Conservation (phyloP, 2,113 vertebrate species). For the Xenus cinereus region DNA sequence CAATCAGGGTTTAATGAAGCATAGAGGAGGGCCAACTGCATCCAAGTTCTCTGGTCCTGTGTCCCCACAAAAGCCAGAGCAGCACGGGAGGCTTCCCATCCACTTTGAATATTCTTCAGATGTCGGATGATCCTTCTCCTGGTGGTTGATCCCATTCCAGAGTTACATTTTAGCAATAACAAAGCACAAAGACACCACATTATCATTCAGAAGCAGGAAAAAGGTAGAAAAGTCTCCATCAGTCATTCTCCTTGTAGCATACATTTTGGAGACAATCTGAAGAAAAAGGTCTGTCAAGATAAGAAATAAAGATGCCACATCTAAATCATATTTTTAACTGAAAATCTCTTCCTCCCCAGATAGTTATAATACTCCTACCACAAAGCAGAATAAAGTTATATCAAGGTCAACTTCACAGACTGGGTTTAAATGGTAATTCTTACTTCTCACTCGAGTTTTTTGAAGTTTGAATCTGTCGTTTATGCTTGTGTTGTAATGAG, state of each 20-base stretch:
- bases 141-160: neutral
- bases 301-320: neutral
- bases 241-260: neutral
- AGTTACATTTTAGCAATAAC: neutral
- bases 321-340: neutral
- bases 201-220: neutral
- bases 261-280: neutral
- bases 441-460: conserved; percentile 2
- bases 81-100: neutral
- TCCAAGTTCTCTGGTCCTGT: fast-evolving
- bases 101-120: neutral
- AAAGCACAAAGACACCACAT: neutral
- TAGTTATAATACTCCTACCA: neutral
- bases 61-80: neutral
- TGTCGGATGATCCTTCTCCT: neutral
- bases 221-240: neutral
- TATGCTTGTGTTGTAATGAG: neutral
- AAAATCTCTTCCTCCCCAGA: neutral
- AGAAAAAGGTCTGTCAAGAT: neutral
- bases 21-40: neutral
- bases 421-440: neutral
- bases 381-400: neutral
- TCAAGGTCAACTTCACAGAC: neutral
- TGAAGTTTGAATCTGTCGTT: neutral
- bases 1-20: neutral